Base-by-base conservation (phyloP, 2,113 vertebrate species). In the Lamprologus lemairii region DNA sequence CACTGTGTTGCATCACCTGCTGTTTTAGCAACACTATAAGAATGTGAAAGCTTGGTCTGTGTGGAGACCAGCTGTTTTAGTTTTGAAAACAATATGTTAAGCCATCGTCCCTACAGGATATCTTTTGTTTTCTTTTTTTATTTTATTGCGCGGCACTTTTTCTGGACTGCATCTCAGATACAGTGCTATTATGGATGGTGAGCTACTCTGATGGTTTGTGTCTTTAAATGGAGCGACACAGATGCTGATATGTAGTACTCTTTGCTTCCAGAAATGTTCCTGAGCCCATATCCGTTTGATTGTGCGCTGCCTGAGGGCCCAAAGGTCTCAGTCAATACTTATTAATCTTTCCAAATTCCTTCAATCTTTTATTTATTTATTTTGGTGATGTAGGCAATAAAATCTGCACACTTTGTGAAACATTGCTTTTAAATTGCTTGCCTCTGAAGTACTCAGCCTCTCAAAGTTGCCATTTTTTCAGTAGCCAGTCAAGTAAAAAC, bases 101-200 rank as follows among this genome's bases (percentile, higher is more conserved):
- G 17, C 60, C 31, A 1, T 65, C 6, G 4, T 37, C 31, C 0
- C 17, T n/a, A 37, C 31, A 37, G 60, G 60, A 37, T 35, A 2
- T 65, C 4, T 5, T 12, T 65, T 35, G 60, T 65, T 3, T n/a
- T 35, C 3, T 65, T 7, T 65, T 35, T 65, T 35, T n/a, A 3
- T 65, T 65, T 35, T 65, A n/a, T n/a, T 65, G 10, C 2, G 0
- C 2, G 0, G 17, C 60, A n/a, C 17, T 65, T 5, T 21, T 65
- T 37, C 60, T 65, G 19, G 12, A 65, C 60, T 37, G 17, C 33
- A 13, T 65, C 60, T 65, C 19, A 13, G 33, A 37, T 21, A 65
- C 60, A 37, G 19, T 37, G 0, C 19, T 37, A 13, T 37, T 5
- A 37, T 37, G 60, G 60, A 65, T n/a, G 60, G 17, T 35, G 31